Conservation (phyloP, 2,888 invertebrate species). For the Apotomis capreana region DNA sequence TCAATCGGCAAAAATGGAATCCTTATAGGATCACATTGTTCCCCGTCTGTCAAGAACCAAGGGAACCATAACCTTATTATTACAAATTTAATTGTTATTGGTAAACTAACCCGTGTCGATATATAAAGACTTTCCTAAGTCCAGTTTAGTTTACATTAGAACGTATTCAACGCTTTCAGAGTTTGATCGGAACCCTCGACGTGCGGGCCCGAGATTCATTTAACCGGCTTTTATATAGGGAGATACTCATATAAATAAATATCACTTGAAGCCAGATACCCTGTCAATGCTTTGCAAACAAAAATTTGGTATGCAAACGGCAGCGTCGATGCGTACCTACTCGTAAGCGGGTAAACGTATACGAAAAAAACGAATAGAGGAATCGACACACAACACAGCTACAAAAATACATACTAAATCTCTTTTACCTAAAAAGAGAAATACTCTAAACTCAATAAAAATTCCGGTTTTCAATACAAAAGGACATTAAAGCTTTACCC, state of each 20-base stretch:
- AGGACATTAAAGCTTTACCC: conserved; percentile 2
- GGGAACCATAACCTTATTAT: too few relatives aligned
- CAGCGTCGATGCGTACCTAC: neutral
- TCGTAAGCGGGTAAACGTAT: neutral
- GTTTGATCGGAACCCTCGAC: too few relatives aligned
- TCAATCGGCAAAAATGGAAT: too few relatives aligned
- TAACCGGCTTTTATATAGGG: too few relatives aligned
- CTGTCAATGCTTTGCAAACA: conserved; percentile 7
- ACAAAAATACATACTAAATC: neutral
- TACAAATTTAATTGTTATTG: too few relatives aligned
- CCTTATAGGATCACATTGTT: too few relatives aligned
- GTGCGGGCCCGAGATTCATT: too few relatives aligned
- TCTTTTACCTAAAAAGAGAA: neutral
- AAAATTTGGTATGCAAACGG: conserved; percentile 26
- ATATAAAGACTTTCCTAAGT: too few relatives aligned
- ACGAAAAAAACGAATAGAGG: conserved; percentile 9
- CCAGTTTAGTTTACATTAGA: too few relatives aligned
- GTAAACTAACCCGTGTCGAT: too few relatives aligned
- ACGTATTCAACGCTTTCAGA: too few relatives aligned
- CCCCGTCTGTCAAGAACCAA: too few relatives aligned
- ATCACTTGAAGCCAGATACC: neutral
- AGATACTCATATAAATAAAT: neutral
- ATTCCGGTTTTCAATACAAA: conserved; percentile 16
- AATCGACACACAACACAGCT: neutral
- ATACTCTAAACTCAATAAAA: neutral